These are phyloP conservation scores for Scartelaos histophorus DNA, from an alignment of 2,113 vertebrate genomes.

Conservation along the genomic window DNA sequence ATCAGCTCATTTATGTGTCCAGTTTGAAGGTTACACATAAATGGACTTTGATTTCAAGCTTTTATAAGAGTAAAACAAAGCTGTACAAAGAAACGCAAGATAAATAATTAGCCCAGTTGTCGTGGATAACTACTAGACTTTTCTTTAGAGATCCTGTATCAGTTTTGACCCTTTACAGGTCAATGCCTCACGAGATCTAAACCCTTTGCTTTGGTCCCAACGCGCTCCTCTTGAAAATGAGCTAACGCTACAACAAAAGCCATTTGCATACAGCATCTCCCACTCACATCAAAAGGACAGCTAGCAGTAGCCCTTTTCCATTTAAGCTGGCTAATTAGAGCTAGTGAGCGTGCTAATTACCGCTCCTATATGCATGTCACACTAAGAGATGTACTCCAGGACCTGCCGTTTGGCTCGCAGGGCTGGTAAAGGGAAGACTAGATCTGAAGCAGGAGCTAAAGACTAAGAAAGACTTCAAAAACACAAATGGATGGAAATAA, in stretches of 20 bases:
- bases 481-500: background rate
- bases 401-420: slow-evolving; percentile 7
- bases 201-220: background rate
- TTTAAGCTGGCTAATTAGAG: slow-evolving; percentile 59
- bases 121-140: background rate
- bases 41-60: slow-evolving; percentile 41
- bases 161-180: background rate
- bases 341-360: slow-evolving; percentile 56
- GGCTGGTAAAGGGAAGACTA: background rate
- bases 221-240: slow-evolving; percentile 17
- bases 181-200: background rate
- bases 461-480: background rate
- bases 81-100: background rate
- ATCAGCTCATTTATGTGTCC: background rate
- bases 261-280: slow-evolving; percentile 38
- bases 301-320: slow-evolving; percentile 20
- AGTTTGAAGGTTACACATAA: slow-evolving; percentile 29
- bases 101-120: slow-evolving; percentile 30
- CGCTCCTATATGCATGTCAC: slow-evolving; percentile 30
- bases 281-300: slow-evolving; percentile 41
- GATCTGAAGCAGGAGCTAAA: background rate
- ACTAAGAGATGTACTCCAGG: slow-evolving; percentile 26
- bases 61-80: slow-evolving; percentile 18
- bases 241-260: slow-evolving; percentile 11
- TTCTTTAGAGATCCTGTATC: background rate